phyloP scores from a whole-genome alignment of 64 coral and sea anemone species.

The Stichodactyla helianthus region DNA sequence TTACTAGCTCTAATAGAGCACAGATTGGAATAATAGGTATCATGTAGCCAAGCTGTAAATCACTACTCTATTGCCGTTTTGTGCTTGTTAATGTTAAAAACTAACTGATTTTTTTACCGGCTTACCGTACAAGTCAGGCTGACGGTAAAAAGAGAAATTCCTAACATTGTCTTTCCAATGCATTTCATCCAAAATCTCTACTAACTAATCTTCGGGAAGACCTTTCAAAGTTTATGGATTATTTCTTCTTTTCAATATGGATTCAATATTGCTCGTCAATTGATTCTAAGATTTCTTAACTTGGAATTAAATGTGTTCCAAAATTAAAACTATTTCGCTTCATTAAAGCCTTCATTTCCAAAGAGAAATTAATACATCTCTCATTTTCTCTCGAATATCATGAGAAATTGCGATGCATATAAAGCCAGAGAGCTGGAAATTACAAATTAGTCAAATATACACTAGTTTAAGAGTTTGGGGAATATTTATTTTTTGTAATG shows the following conservation, averaged over 20 bases:
- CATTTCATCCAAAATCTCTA: neutral
- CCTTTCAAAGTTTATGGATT: neutral
- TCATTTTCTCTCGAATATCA: no score
- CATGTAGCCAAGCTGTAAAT: neutral
- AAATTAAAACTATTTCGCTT: constrained; percentile 3
- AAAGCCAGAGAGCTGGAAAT: no score
- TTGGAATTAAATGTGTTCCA: neutral
- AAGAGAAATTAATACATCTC: neutral
- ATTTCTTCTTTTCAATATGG: neutral
- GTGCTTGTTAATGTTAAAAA: neutral
- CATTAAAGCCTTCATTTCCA: neutral
- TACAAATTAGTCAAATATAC: no score
- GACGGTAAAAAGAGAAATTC: no score
- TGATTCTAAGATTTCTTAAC: neutral
- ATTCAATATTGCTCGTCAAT: neutral
- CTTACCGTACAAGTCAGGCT: no score
- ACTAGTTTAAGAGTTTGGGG: no score
- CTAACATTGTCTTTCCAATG: neutral
- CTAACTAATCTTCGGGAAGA: neutral
- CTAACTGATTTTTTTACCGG: neutral
- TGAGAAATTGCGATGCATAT: no score
- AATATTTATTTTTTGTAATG: no score
- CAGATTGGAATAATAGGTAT: constrained; percentile 17
- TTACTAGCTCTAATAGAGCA: constrained; percentile 16
- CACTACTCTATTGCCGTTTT: neutral